Percentiles rank a stretch among this genome's conserved stretches.
Conservation (phyloP, 2,113 vertebrate species). For the Lonchura striata region DNA sequence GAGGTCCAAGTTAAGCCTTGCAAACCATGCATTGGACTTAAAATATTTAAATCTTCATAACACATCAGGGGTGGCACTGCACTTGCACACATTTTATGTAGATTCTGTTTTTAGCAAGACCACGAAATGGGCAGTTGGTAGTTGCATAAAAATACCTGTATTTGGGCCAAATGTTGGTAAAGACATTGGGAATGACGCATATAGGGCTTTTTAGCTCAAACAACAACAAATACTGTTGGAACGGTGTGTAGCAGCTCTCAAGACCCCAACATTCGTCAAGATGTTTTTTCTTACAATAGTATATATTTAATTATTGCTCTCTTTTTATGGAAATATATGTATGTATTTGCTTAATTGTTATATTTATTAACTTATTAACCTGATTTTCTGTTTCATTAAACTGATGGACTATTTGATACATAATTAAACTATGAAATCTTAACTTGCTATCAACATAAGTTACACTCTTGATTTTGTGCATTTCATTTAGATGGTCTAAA, state of each 20-base stretch:
- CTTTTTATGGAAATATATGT: not conserved
- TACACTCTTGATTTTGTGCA: not conserved
- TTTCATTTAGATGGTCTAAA: not conserved
- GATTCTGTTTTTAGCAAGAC: slow-evolving; percentile 44
- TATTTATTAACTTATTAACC: not conserved
- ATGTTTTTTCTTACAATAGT: not conserved
- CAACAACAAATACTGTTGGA: not conserved
- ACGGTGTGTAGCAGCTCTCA: not conserved
- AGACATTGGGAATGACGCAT: not conserved
- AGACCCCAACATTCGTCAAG: not conserved
- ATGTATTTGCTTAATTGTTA: not conserved
- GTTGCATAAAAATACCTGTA: slow-evolving; percentile 16
- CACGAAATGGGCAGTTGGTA: slow-evolving; percentile 23
- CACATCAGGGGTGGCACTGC: not conserved
- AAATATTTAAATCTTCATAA: not conserved
- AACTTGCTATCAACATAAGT: not conserved
- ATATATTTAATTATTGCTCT: not conserved
- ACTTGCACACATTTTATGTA: not conserved
- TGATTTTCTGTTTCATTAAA: not conserved
- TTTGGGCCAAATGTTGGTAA: not conserved
- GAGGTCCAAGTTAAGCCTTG: not conserved
- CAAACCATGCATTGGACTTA: not conserved
- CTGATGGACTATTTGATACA: not conserved
- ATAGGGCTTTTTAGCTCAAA: not conserved
- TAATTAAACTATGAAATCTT: not conserved